Base-by-base conservation (phyloP, 2,113 vertebrate genomes). In the Hippocampus comes region DNA sequence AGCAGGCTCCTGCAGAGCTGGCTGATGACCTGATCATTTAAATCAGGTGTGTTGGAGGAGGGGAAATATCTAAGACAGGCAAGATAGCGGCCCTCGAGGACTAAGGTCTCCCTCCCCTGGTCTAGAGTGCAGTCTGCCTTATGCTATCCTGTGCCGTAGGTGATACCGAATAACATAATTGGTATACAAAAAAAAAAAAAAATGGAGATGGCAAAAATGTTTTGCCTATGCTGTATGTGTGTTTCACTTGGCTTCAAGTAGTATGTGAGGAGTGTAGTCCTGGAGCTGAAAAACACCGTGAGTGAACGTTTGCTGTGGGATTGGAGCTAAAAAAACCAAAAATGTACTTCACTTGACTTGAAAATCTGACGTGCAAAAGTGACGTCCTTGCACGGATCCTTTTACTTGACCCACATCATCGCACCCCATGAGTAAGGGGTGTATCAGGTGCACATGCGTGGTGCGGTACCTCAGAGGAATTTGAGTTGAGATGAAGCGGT, bases 401-500 rank as follows among this genome's bases (percentile, higher is more conserved):
- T 38, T 38, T 14, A 46, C 14, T 48, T 14, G 48, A 27, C 64
- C n/a, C 23, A 25, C 14, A 83, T 84, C 68, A 68, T 56, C 68
- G 49, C 59, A 73, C 4, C 65, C 17, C 41, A 38, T 66, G 65
- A 74, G 51, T 61, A n/a, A 9, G 4, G 61, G 69, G 27, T 72
- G 38, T 49, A 63, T 60, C 61, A 63, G 76, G 60, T 9, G 49
- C 79, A 76, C 73, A 78, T 56, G 74, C 82, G 59, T 63, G 56
- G 42, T 75, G 84, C 66, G 63, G 76, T 73, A 70, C 64, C 69
- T 18, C 64, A 57, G 74, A 82, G 78, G 55, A 84, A 78, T 79
- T 73, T 74, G 77, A 82, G 78, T 74, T 75, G 84, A 86, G 80
- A 86, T 81, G 89, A 91, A 88, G 76, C 87, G 78, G 68, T 80